Percentiles rank a stretch among this genome's conserved stretches.
These are phyloP conservation scores for Sweltsa coloradensis DNA, from an alignment of 1,140 invertebrate genomes.

Conservation along the genomic window DNA sequence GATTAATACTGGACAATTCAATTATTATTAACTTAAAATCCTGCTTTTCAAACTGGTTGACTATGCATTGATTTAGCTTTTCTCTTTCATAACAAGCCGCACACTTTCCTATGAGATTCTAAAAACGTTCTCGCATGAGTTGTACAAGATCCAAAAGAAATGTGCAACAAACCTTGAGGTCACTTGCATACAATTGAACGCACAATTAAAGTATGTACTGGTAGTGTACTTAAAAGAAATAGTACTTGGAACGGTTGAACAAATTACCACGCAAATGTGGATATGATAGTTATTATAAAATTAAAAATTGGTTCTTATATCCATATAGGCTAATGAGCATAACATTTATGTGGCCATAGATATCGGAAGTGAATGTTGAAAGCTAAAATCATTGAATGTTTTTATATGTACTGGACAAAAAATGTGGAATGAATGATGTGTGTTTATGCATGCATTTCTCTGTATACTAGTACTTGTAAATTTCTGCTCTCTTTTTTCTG, in stretches of 20 bases:
- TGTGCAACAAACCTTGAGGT: constrained; percentile 9
- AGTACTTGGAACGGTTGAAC: no score
- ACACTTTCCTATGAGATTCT: background rate
- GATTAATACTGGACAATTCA: background rate
- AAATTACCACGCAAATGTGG: no score
- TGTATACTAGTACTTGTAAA: no score
- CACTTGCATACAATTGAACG: constrained; percentile 9
- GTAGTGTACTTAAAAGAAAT: background rate
- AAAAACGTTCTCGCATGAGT: background rate
- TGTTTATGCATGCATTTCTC: no score
- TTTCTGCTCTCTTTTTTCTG: no score
- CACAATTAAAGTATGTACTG: constrained; percentile 2
- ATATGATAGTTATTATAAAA: constrained; percentile 1
- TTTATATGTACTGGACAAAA: no score
- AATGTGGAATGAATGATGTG: no score
- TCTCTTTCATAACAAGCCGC: background rate
- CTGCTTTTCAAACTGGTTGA: background rate
- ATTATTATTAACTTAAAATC: background rate
- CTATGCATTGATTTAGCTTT: background rate
- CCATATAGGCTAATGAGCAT: background rate
- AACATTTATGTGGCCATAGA: background rate
- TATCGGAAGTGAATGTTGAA: background rate
- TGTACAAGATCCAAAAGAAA: constrained; percentile 2
- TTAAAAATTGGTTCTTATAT: background rate
- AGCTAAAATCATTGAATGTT: background rate